Evolutionary conservation across 2,888 invertebrate species (phyloP).

Genomic region (Pyrrhosoma nymphula): DNA sequence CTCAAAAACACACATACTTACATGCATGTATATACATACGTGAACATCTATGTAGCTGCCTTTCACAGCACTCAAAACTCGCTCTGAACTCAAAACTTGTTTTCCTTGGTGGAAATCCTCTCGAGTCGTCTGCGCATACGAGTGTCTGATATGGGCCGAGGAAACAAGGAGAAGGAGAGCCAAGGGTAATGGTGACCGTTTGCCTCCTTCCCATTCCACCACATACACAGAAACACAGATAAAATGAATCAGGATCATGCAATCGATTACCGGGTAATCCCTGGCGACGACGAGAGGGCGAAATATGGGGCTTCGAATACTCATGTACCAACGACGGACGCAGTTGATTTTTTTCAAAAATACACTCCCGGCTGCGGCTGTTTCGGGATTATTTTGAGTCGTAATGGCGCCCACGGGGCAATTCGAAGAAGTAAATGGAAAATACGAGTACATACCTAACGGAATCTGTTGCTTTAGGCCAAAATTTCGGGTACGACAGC

Average conservation of each 20-base stretch:
- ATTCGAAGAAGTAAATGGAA: background rate
- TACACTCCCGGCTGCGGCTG: background rate
- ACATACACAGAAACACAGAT: background rate
- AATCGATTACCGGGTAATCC: constrained; percentile 16
- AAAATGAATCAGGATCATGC: background rate
- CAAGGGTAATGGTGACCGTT: background rate
- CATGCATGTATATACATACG: too few species aligned
- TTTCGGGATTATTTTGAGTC: background rate
- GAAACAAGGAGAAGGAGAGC: background rate
- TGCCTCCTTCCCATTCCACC: background rate
- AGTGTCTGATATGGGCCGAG: background rate
- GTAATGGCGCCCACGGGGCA: background rate
- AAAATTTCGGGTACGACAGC: too few species aligned
- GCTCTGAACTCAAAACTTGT: background rate
- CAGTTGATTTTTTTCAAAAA: constrained; percentile 9
- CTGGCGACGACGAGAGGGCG: background rate
- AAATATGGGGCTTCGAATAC: background rate
- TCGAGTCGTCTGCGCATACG: background rate
- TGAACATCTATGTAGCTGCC: background rate
- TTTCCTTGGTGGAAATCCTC: background rate
- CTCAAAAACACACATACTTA: too few species aligned
- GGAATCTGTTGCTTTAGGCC: background rate
- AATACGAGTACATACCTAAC: background rate
- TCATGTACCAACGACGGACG: background rate
- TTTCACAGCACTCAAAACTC: background rate